phyloP scores from a whole-genome alignment of 2,113 vertebrate species.

The Azemiops feae region DNA sequence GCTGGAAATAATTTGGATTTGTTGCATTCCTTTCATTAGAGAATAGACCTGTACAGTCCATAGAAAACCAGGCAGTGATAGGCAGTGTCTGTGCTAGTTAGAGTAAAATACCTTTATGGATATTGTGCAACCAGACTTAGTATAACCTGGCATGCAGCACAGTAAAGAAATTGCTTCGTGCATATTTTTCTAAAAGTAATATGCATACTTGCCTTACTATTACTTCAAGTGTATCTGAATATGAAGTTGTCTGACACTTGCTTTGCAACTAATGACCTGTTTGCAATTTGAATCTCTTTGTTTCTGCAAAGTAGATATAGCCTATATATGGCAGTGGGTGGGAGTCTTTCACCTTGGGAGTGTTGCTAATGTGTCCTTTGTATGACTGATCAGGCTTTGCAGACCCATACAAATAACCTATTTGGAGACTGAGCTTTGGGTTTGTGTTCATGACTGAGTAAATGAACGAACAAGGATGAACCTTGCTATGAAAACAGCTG shows the following conservation, averaged over 20 bases:
- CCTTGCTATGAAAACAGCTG: neutral
- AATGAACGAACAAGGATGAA: neutral
- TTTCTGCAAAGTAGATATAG: neutral
- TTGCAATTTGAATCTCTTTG: neutral
- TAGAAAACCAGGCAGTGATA: neutral
- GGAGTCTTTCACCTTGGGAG: neutral
- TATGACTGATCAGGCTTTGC: neutral
- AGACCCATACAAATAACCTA: neutral
- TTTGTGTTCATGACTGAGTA: neutral
- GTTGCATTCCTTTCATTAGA: neutral
- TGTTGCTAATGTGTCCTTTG: neutral
- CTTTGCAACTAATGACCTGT: neutral
- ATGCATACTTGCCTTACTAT: neutral
- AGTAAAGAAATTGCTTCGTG: neutral
- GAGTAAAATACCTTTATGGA: neutral
- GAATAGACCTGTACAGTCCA: neutral
- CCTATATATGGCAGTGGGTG: neutral
- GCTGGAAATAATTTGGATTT: neutral
- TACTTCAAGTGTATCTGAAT: neutral
- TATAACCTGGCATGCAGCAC: neutral
- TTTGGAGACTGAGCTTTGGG: neutral
- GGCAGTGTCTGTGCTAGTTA: neutral
- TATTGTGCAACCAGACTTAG: neutral
- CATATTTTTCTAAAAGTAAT: neutral
- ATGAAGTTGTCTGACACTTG: neutral